A percentile compares a stretch with the other conserved stretches of the same genome.
These are phyloP conservation scores for Nestor notabilis DNA, from an alignment of 2,113 vertebrate genomes.

Conservation along the genomic window DNA sequence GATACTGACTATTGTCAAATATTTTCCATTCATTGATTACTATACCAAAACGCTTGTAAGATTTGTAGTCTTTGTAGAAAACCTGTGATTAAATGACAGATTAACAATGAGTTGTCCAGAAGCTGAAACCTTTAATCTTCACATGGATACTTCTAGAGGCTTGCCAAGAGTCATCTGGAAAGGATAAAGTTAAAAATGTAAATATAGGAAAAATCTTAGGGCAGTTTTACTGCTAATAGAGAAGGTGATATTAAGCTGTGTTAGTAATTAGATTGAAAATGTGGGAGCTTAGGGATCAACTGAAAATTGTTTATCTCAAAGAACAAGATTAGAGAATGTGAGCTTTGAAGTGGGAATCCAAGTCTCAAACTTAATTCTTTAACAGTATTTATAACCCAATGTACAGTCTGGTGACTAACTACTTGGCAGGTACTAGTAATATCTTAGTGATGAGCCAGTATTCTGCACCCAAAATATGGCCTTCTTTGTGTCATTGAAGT, in stretches of 20 bases:
- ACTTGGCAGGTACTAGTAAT: not conserved
- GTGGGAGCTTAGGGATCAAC: not conserved
- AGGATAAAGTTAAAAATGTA: not conserved
- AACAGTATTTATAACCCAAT: not conserved
- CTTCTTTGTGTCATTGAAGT: not conserved
- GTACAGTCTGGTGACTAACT: not conserved
- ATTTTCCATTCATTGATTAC: not conserved
- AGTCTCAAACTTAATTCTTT: not conserved
- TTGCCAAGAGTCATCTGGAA: not conserved
- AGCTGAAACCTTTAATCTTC: slow-evolving; percentile 6
- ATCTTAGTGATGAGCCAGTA: not conserved
- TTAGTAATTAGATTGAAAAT: not conserved
- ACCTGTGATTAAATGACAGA: not conserved
- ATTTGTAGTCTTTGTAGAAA: not conserved
- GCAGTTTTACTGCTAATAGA: not conserved
- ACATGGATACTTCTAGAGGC: not conserved
- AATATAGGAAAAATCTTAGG: not conserved
- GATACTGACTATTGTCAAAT: not conserved
- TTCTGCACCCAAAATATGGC: not conserved
- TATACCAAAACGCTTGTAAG: not conserved
- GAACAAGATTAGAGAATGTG: not conserved
- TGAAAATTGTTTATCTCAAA: not conserved
- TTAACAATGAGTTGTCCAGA: not conserved
- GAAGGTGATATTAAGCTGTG: not conserved
- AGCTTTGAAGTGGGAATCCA: not conserved